These are phyloP conservation scores for Pristionchus entomophagus DNA, from an alignment of 2,888 invertebrate species.

Conservation along the genomic window DNA sequence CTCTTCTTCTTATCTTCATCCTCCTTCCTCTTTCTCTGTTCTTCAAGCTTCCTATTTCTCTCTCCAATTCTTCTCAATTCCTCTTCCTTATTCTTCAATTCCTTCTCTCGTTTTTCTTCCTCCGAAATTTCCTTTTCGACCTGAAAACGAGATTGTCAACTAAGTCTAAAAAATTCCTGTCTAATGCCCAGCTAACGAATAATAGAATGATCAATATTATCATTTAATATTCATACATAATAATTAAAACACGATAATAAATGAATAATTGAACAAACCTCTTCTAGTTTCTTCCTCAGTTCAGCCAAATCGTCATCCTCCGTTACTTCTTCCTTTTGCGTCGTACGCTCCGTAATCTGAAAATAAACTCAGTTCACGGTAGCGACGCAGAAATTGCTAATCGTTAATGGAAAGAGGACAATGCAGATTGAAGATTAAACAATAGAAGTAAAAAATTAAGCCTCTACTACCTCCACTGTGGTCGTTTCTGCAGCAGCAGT, in stretches of 20 bases:
- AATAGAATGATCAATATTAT: background rate
- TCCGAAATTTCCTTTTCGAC: constrained; percentile 6
- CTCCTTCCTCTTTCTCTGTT: background rate
- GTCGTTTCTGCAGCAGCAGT: background rate
- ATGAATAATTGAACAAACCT: background rate
- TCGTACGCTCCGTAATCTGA: background rate
- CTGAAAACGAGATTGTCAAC: background rate
- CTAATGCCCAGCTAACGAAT: background rate
- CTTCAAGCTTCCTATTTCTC: background rate
- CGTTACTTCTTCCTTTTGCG: background rate
- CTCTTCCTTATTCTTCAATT: constrained; percentile 13
- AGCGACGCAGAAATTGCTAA: background rate
- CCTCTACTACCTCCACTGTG: too few relatives aligned
- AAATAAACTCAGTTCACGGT: background rate
- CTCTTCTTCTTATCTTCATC: background rate
- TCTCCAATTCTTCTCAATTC: constrained; percentile 20
- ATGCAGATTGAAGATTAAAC: too few relatives aligned
- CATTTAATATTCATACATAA: background rate
- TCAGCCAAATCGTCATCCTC: constrained; percentile 33
- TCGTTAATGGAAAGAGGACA: too few relatives aligned
- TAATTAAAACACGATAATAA: too few relatives aligned
- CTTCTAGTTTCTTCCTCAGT: constrained; percentile 25
- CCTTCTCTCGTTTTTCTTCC: background rate
- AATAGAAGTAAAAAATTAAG: too few relatives aligned
- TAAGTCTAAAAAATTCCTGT: background rate